phyloP scores from a whole-genome alignment of 2,113 vertebrate genomes.

The Heloderma charlesbogerti region DNA sequence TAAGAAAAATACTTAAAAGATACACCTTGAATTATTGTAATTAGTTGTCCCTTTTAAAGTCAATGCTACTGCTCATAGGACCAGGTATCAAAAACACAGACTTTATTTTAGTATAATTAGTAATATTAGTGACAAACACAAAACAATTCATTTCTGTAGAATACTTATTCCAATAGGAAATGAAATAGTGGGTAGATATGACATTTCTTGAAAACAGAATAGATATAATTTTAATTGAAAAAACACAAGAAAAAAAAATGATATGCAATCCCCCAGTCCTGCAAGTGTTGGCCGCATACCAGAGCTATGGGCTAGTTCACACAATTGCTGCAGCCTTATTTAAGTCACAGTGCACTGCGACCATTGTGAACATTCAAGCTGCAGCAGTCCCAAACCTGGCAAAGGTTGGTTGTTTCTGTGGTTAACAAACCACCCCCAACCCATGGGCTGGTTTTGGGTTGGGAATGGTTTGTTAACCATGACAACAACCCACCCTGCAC shows the following conservation, averaged over 20 bases:
- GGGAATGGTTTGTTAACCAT: too few species aligned
- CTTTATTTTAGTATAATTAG: not conserved
- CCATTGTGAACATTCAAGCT: not conserved
- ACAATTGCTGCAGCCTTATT: not conserved
- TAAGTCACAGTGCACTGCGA: too few species aligned
- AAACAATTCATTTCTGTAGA: not conserved
- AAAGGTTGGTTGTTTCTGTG: too few species aligned
- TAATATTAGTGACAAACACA: not conserved
- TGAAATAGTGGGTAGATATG: not conserved
- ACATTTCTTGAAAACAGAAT: not conserved
- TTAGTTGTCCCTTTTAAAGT: not conserved
- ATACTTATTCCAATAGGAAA: not conserved
- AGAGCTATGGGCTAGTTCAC: too few species aligned
- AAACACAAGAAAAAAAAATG: not conserved
- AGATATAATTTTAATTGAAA: not conserved
- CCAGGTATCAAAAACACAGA: fast-evolving
- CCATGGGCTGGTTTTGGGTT: too few species aligned
- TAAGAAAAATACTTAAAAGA: not conserved
- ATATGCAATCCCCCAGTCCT: not conserved
- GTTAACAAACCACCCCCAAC: too few species aligned
- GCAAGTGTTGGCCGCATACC: not conserved
- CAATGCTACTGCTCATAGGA: not conserved
- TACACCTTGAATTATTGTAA: not conserved
- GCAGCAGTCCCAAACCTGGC: not conserved
- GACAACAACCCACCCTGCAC: too few species aligned